Percentiles rank a stretch among this genome's conserved stretches.
Conservation (phyloP, 92 coral and sea anemone genomes). For the Palythoa grandis region DNA sequence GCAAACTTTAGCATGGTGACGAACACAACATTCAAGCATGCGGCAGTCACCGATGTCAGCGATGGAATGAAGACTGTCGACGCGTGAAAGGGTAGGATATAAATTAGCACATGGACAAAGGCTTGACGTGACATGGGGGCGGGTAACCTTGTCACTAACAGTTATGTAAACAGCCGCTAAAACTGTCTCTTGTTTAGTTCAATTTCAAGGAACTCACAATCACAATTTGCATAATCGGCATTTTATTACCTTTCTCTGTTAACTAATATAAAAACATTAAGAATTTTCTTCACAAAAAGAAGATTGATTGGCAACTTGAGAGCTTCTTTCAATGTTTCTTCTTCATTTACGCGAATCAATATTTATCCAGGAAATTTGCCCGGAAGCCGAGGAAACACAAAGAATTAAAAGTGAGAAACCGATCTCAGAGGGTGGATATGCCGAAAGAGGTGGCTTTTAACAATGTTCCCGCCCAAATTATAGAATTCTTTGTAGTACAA, state of each 20-base stretch:
- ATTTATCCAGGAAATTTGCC: conserved; percentile 13
- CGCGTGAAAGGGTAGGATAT: conserved; percentile 13
- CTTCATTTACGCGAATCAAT: not conserved
- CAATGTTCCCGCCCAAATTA: conserved; percentile 32
- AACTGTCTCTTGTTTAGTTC: conserved; percentile 44
- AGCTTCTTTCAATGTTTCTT: not conserved
- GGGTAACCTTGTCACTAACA: conserved; percentile 45
- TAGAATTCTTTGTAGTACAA: conserved; percentile 13
- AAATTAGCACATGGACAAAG: conserved; percentile 31
- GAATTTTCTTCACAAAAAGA: conserved; percentile 34
- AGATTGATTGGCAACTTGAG: conserved; percentile 17
- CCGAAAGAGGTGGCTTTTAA: conserved; percentile 17
- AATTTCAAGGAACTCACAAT: conserved; percentile 48
- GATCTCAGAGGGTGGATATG: not conserved
- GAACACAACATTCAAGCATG: not conserved
- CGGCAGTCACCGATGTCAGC: not conserved
- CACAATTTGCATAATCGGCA: conserved; percentile 58
- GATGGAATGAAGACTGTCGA: not conserved
- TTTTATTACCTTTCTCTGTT: conserved; percentile 45
- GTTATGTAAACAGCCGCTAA: conserved; percentile 49
- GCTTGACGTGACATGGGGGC: conserved; percentile 32
- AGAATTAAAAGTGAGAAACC: not conserved
- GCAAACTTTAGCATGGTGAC: conserved; percentile 85
- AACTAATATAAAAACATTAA: conserved; percentile 31
- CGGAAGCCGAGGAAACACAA: conserved; percentile 21